Evolutionary conservation across 2,113 vertebrate genomes (phyloP).

Genomic region (Pelusios castaneus): DNA sequence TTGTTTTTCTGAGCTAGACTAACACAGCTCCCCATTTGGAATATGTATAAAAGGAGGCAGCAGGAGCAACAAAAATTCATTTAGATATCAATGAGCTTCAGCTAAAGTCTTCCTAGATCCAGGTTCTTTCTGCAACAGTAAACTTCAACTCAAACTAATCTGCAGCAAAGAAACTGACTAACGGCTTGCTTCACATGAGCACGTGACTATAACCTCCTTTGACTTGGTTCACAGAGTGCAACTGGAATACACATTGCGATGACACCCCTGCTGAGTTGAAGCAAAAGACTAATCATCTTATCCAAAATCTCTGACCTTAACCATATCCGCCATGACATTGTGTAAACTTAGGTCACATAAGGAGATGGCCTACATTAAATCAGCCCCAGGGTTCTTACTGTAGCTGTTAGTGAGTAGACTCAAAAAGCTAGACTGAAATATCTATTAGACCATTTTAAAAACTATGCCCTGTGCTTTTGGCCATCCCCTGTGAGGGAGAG

Average conservation of each 20-base stretch:
- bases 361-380: neutral
- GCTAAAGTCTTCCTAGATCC: neutral
- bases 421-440: neutral
- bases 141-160: neutral
- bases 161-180: neutral
- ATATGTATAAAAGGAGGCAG: neutral
- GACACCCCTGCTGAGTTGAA: neutral
- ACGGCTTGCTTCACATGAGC: neutral
- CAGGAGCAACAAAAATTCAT: neutral
- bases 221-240: neutral
- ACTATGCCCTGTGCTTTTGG: neutral
- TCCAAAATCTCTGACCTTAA: conserved; percentile 6
- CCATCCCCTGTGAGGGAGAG: neutral
- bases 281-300: neutral
- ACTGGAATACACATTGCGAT: neutral
- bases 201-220: neutral
- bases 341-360: neutral
- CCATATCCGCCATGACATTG: neutral
- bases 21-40: too few relatives aligned
- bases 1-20: too few relatives aligned
- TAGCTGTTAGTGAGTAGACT: neutral
- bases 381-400: neutral
- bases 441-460: neutral
- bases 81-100: neutral
- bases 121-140: rapidly evolving